phyloP scores from a whole-genome alignment of 1,140 invertebrate species.

The Zaprionus gabonicus region DNA sequence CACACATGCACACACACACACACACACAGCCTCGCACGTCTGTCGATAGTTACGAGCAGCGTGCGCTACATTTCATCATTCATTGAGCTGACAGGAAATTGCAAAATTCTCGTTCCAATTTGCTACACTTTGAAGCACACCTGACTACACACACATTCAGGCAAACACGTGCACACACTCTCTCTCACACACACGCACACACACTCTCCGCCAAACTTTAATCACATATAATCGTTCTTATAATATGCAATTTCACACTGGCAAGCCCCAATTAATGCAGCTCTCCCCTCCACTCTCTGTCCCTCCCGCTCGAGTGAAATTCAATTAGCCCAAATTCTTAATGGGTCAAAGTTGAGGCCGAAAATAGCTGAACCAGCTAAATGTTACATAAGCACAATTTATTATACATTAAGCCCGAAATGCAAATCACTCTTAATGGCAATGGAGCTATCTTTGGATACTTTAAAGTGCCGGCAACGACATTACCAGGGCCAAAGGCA shows the following conservation, averaged over 20 bases:
- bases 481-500: not conserved
- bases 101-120: conserved; percentile 63
- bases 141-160: not conserved
- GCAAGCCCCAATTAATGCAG: conserved; percentile 46
- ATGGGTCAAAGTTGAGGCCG: not conserved
- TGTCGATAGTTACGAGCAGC: conserved; percentile 18
- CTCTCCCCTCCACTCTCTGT: not conserved
- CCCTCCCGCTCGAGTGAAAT: conserved; percentile 8
- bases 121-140: conserved; percentile 24
- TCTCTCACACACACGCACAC: not conserved
- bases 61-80: conserved; percentile 52
- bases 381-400: not conserved
- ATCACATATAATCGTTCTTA: conserved; percentile 51
- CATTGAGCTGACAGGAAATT: conserved; percentile 60
- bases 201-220: conserved; percentile 41
- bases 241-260: conserved; percentile 46
- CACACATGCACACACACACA: conserved; percentile 33
- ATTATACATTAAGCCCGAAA: not conserved
- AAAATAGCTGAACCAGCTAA: not conserved
- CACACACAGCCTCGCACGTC: not conserved
- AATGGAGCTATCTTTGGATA: not conserved
- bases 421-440: not conserved
- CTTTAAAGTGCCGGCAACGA: not conserved
- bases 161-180: not conserved
- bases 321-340: conserved; percentile 17